phyloP scores from a whole-genome alignment of 1,140 invertebrate species.

The Drosophila kohkoa region DNA sequence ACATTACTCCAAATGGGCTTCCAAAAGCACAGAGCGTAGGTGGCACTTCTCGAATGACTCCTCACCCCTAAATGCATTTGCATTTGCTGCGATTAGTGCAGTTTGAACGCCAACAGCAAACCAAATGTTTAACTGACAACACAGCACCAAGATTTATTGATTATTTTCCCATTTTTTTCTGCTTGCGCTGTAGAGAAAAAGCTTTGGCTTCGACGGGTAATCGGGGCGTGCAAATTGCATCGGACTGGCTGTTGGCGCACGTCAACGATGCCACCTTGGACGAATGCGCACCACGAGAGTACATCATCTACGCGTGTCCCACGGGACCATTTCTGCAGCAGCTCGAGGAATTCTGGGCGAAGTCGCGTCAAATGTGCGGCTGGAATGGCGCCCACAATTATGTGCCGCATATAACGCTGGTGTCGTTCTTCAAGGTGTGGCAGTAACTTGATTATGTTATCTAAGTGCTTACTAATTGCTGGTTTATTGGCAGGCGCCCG shows the following conservation, averaged over 20 bases:
- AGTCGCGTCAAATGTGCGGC: slow-evolving; percentile 90
- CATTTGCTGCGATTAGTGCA: not conserved
- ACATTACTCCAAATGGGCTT: slow-evolving; percentile 95
- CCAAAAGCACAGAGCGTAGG: slow-evolving; percentile 93
- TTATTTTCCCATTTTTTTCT: slow-evolving; percentile 37
- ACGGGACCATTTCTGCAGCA: slow-evolving; percentile 89
- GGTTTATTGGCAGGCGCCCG: slow-evolving; percentile 87
- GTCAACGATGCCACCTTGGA: slow-evolving; percentile 93
- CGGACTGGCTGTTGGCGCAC: slow-evolving; percentile 95
- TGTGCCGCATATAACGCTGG: slow-evolving; percentile 94
- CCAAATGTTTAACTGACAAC: not conserved
- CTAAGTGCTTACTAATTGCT: not conserved
- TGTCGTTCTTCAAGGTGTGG: slow-evolving; percentile 94
- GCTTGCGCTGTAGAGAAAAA: slow-evolving; percentile 89
- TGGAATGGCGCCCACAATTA: slow-evolving; percentile 96
- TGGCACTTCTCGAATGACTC: slow-evolving; percentile 45
- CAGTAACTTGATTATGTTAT: not conserved
- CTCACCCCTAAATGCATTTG: not conserved
- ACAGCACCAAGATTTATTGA: slow-evolving; percentile 52
- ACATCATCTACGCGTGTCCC: slow-evolving; percentile 94
- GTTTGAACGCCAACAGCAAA: not conserved
- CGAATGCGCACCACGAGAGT: slow-evolving; percentile 90
- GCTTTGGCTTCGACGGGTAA: slow-evolving; percentile 95
- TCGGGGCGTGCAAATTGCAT: slow-evolving; percentile 93
- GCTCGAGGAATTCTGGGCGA: slow-evolving; percentile 91